These are phyloP conservation scores for Ophioninae sp. DNA, from an alignment of 2,888 invertebrate genomes.

Conservation along the genomic window DNA sequence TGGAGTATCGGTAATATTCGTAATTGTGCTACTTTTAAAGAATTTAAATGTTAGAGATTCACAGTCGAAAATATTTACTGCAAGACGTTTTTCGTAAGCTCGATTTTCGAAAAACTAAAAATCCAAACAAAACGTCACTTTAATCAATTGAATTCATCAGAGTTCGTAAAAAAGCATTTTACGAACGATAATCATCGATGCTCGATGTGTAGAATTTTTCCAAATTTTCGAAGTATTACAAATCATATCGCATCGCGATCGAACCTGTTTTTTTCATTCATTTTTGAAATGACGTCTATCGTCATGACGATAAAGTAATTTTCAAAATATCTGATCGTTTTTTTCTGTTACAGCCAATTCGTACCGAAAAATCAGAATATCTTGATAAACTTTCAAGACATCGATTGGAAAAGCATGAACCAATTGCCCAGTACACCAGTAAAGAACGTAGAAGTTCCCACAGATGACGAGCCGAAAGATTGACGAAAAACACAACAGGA, in stretches of 20 bases:
- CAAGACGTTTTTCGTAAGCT: too few relatives aligned
- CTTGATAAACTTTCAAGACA: constrained; percentile 86
- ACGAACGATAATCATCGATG: not conserved
- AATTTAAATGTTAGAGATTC: too few relatives aligned
- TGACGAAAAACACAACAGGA: not conserved
- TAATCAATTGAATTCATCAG: too few relatives aligned
- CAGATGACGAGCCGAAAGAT: not conserved
- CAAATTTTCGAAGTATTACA: not conserved
- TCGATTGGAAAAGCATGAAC: constrained; percentile 83
- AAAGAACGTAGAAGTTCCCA: constrained; percentile 49
- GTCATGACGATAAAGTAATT: not conserved
- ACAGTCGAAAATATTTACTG: too few relatives aligned
- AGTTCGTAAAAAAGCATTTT: not conserved
- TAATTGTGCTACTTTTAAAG: not conserved
- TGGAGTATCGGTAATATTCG: constrained; percentile 84
- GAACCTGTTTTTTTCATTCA: not conserved
- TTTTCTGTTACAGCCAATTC: constrained; percentile 84
- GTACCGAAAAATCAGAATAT: constrained; percentile 85
- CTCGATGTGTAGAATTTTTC: not conserved
- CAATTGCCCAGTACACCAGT: constrained; percentile 78
- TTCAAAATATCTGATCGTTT: not conserved
- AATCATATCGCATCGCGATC: not conserved
- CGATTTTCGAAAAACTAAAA: too few relatives aligned
- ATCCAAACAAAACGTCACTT: too few relatives aligned
- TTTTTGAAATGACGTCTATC: not conserved